These are phyloP conservation scores for Micropterix aruncella DNA, from an alignment of 2,888 invertebrate species.

Conservation along the genomic window DNA sequence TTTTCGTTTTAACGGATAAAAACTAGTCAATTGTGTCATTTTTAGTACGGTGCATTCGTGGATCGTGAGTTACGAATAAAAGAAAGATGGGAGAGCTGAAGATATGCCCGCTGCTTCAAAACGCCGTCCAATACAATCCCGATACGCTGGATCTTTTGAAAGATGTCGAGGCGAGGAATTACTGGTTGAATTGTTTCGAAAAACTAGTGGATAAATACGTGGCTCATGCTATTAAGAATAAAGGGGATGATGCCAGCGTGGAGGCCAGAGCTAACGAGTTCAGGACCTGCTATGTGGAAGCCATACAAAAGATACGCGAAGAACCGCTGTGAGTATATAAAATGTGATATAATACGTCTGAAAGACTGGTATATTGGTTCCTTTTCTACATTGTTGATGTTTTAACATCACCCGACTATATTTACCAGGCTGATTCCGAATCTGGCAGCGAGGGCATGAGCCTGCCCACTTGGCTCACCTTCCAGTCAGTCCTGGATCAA, in stretches of 20 bases:
- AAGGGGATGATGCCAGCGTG: conserved; percentile 61
- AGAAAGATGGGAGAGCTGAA: conserved; percentile 24
- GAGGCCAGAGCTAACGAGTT: conserved; percentile 68
- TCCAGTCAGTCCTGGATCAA: no score
- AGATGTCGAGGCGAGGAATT: conserved; percentile 74
- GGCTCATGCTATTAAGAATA: conserved; percentile 65
- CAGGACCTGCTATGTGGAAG: conserved; percentile 66
- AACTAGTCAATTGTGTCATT: no score
- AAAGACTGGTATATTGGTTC: not conserved
- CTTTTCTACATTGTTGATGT: not conserved
- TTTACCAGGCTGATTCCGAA: no score
- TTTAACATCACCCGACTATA: not conserved
- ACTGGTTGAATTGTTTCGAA: conserved; percentile 89
- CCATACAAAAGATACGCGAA: conserved; percentile 58
- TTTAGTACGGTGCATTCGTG: no score
- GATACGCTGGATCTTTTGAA: conserved; percentile 83
- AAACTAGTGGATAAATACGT: conserved; percentile 76
- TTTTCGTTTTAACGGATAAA: no score
- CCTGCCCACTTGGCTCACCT: no score
- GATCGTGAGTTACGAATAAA: no score
- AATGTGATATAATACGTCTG: conserved; percentile 1
- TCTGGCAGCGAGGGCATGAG: no score
- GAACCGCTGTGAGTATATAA: conserved; percentile 61
- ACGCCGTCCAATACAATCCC: conserved; percentile 71
- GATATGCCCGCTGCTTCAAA: conserved; percentile 63